Percentiles rank a stretch among this genome's conserved stretches.
Conservation (phyloP, 1,140 invertebrate genomes). For the Eriocheir sinensis region DNA sequence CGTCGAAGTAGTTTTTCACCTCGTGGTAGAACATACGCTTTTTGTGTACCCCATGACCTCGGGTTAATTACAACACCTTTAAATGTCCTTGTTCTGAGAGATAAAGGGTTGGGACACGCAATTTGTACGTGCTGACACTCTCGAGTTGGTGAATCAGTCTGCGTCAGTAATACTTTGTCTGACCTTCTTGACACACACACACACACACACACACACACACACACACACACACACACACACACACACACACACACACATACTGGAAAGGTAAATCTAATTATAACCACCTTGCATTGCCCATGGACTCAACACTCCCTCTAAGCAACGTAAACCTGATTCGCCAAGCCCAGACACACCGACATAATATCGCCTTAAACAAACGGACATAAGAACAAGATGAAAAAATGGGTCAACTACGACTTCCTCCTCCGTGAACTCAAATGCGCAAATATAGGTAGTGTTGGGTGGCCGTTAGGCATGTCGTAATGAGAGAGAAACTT, state of each 20-base stretch:
- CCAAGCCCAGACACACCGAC: no score
- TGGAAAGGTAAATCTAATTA: not conserved
- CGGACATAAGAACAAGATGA: no score
- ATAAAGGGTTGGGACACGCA: not conserved
- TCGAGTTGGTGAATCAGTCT: not conserved
- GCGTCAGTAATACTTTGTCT: conserved; percentile 5
- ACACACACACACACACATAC: conserved; percentile 6
- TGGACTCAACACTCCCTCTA: no score
- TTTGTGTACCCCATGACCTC: not conserved
- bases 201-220: not conserved
- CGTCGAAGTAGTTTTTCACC: not conserved
- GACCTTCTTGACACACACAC: not conserved
- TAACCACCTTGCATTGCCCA: no score
- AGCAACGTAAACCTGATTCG: no score
- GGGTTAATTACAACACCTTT: not conserved
- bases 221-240: not conserved
- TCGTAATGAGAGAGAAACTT: no score
- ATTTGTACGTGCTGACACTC: not conserved
- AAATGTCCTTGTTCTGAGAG: not conserved
- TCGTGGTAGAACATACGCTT: not conserved
- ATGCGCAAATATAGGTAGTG: no score
- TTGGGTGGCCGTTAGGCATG: no score
- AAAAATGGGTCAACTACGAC: no score
- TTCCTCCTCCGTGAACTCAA: no score
- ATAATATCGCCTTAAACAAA: no score